phyloP scores from a whole-genome alignment of 2,888 invertebrate species.

The Hydraecia micacea region DNA sequence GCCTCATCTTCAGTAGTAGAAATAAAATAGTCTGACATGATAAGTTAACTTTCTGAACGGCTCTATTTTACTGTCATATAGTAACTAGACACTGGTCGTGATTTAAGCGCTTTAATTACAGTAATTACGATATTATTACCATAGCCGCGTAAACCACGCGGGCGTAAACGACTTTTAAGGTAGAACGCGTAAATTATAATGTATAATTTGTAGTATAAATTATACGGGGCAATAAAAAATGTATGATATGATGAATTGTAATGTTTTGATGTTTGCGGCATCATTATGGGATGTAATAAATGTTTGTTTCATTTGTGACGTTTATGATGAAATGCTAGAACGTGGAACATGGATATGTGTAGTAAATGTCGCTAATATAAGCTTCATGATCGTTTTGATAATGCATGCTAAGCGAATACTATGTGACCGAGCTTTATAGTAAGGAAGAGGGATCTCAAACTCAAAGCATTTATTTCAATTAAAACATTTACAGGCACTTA shows the following conservation, averaged over 20 bases:
- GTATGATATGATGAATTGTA: constrained; percentile 42
- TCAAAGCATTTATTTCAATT: too few species aligned
- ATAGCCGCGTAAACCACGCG: constrained; percentile 49
- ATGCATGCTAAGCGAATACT: background rate
- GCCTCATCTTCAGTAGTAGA: background rate
- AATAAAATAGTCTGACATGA: background rate
- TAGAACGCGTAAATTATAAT: constrained; percentile 53
- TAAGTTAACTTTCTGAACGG: constrained; percentile 29
- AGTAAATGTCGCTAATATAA: background rate
- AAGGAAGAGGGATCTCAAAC: too few species aligned
- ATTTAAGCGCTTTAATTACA: constrained; percentile 64
- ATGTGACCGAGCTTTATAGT: background rate
- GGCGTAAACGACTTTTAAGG: constrained; percentile 49
- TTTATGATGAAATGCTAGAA: constrained; percentile 15
- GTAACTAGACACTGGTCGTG: constrained; percentile 51
- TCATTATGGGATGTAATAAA: constrained; percentile 34
- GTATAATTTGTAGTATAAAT: constrained; percentile 49
- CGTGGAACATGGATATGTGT: background rate
- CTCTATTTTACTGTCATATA: background rate
- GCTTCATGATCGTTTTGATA: background rate
- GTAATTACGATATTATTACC: constrained; percentile 63
- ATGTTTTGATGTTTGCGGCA: constrained; percentile 33
- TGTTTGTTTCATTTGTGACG: constrained; percentile 10
- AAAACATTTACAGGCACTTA: too few species aligned
- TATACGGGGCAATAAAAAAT: constrained; percentile 49